Conservation (phyloP, 1,140 invertebrate genomes). For the Danaus plexippus region DNA sequence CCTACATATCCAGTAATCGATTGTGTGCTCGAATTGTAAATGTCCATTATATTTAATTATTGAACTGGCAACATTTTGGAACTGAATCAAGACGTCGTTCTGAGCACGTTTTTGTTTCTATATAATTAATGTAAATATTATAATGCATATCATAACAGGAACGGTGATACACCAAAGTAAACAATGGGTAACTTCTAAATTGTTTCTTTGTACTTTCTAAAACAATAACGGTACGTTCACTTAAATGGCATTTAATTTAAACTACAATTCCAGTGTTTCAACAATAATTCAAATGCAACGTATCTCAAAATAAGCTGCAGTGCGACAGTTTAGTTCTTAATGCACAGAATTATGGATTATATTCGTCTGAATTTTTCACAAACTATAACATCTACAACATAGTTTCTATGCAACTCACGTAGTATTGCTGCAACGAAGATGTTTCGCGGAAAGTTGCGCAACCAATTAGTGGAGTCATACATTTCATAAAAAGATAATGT, state of each 20-base stretch:
- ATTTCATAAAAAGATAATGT: conserved; percentile 23
- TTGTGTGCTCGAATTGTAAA: too few species aligned
- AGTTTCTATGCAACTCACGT: conserved; percentile 35
- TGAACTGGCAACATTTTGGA: too few species aligned
- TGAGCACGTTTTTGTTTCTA: background rate
- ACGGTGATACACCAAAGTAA: too few species aligned
- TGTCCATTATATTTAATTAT: too few species aligned
- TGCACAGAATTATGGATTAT: conserved; percentile 22
- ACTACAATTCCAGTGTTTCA: conserved; percentile 30
- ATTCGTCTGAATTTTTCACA: conserved; percentile 15
- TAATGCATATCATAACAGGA: too few species aligned
- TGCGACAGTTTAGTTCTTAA: conserved; percentile 25
- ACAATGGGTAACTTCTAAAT: conserved; percentile 14
- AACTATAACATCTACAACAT: conserved; percentile 13
- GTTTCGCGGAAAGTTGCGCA: conserved; percentile 54
- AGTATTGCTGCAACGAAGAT: conserved; percentile 41
- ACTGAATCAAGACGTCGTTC: too few species aligned
- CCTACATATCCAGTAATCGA: too few species aligned
- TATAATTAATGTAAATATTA: too few species aligned
- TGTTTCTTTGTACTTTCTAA: conserved; percentile 30
- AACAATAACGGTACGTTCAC: conserved; percentile 30
- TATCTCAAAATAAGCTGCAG: conserved; percentile 19
- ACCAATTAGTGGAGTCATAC: conserved; percentile 50
- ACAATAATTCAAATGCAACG: conserved; percentile 28
- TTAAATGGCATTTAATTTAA: conserved; percentile 38